Evolutionary conservation across 2,113 vertebrate genomes (phyloP), one percentile per base, ranked within the genome.

Genomic region (Oreotragus oreotragus): DNA sequence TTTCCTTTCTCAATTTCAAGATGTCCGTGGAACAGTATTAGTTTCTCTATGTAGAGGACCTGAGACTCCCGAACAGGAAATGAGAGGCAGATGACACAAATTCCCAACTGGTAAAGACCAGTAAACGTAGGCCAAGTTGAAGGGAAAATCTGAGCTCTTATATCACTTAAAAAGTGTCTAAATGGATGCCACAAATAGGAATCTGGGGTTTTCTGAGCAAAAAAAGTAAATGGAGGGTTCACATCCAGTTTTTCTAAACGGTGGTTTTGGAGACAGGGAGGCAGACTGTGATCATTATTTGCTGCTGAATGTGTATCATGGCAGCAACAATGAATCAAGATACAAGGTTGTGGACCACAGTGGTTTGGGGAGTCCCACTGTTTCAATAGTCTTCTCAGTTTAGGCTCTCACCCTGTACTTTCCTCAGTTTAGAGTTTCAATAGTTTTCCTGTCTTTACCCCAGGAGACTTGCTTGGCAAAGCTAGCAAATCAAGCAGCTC

Each of bases 391-490:
- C 85, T 0, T 90, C 55, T 84, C 66, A 94, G 80, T 88, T 90
- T 94, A 95, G 79, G 87, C 92, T 95, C 91, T 55, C 16, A 0
- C 84, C 97, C 97, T 96, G 97, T 97, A 95, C 84, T 98, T 97
- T 91, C 88, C 96, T 98, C 95, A 97, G 97, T 97, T 97, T 94
- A 96, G 96, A 88, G 94, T 97, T 97, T 98, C 97, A 98, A 93
- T 96, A 97, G 98, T 97, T 89, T 64, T 93, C 98, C 96, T 96
- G 91, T 98, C 96, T 96, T 96, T 97, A 98, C 97, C 98, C 94
- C 97, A 76, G 80, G 98, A 97, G 96, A 98, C 97, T 98, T 79
- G 84, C 97, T 97, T 98, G 98, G 98, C 98, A 98, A 98, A 98
- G 92, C 91, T 97, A 97, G 98, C 98, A 98, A 99, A 98, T 97